phyloP scores from a whole-genome alignment of 2,797 vertebrate genomes.

The Hyperoplus immaculatus region DNA sequence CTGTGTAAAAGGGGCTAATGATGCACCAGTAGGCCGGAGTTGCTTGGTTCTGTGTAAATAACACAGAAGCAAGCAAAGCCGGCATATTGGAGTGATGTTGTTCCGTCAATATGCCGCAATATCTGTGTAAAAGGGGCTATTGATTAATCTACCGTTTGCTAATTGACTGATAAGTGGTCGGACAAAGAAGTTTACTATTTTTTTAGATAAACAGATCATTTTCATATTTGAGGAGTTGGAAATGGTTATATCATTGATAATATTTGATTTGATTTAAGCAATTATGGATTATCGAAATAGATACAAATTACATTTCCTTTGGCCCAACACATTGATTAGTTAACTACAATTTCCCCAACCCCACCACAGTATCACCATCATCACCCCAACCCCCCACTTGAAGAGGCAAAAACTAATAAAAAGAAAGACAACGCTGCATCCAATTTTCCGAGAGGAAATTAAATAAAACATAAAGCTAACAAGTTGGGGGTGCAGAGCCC shows the following conservation, averaged over 20 bases:
- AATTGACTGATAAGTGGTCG: no score
- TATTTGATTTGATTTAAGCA: neutral
- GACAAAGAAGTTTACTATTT: neutral
- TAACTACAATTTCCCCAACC: slow-evolving; percentile 24
- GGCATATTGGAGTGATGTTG: no score
- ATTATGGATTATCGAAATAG: neutral
- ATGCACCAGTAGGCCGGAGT: no score
- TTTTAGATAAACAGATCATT: neutral
- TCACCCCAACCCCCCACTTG: neutral
- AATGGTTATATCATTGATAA: neutral
- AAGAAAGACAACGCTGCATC: slow-evolving; percentile 82
- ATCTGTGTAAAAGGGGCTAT: no score
- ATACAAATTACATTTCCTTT: neutral
- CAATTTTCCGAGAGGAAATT: slow-evolving; percentile 92
- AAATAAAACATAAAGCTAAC: slow-evolving; percentile 95
- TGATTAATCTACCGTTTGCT: no score
- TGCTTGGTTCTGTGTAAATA: no score
- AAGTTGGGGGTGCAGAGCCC: slow-evolving; percentile 70
- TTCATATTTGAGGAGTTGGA: neutral
- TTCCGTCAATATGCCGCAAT: no score
- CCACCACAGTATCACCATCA: slow-evolving; percentile 22
- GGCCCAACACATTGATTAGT: neutral
- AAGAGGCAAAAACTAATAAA: slow-evolving; percentile 24
- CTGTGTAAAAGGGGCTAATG: no score
- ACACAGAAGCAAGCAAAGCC: no score